Evolutionary conservation across 2,797 vertebrate genomes (phyloP).

Genomic region (Sebastolobus alascanus): DNA sequence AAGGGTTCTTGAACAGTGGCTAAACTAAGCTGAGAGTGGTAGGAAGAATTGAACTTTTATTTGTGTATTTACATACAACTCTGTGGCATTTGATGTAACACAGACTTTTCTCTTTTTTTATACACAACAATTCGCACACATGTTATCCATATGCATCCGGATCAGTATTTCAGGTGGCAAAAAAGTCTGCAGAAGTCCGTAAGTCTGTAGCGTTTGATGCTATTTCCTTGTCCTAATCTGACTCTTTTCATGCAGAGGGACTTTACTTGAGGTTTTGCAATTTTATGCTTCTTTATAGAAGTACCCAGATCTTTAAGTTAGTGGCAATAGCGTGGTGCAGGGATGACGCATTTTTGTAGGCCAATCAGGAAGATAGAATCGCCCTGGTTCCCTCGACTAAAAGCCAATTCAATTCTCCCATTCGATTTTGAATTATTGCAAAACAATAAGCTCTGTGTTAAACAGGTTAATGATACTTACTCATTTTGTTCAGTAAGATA

Average conservation of each 20-base stretch:
- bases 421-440: too few relatives aligned
- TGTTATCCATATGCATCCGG: not conserved
- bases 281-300: not conserved
- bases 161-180: not conserved
- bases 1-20: not conserved
- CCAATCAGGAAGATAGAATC: too few relatives aligned
- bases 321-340: not conserved
- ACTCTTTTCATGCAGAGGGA: not conserved
- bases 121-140: not conserved
- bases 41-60: not conserved
- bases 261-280: not conserved
- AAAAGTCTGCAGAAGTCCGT: too few relatives aligned
- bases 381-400: too few relatives aligned
- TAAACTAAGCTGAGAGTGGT: not conserved
- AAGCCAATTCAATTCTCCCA: too few relatives aligned
- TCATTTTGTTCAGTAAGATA: too few relatives aligned
- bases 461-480: too few relatives aligned
- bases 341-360: too few relatives aligned
- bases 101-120: not conserved
- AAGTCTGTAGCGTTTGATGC: not conserved
- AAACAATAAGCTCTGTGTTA: too few relatives aligned
- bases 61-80: not conserved
- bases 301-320: not conserved
- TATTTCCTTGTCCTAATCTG: not conserved
- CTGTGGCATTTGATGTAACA: not conserved